phyloP scores from a whole-genome alignment of 2,113 vertebrate genomes.

The Sminthopsis crassicaudata region DNA sequence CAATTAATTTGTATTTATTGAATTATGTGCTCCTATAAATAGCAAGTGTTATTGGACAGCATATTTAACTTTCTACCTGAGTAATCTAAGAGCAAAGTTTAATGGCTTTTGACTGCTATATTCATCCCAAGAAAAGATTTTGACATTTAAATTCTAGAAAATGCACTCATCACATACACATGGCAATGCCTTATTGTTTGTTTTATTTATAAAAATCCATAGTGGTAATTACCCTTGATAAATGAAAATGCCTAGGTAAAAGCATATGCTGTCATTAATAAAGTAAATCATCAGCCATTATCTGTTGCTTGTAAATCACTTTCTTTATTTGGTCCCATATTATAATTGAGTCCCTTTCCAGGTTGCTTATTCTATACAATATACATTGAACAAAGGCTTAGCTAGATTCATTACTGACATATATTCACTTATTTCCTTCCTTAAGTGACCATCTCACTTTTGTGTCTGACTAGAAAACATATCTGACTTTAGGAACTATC shows the following conservation, averaged over 20 bases:
- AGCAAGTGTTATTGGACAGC: background rate
- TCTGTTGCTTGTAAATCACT: background rate
- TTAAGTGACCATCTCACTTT: background rate
- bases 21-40: background rate
- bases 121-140: background rate
- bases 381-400: background rate
- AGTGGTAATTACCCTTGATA: background rate
- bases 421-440: background rate
- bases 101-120: background rate
- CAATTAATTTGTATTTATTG: background rate
- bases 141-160: background rate
- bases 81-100: background rate
- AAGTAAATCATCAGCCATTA: slow-evolving; percentile 3
- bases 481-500: background rate
- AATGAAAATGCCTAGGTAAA: background rate
- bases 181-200: background rate
- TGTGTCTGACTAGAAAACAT: background rate
- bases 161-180: background rate
- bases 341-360: background rate
- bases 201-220: background rate
- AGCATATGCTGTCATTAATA: background rate
- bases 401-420: background rate
- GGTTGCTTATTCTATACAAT: background rate
- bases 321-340: background rate
- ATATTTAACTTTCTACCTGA: background rate